Evolutionary conservation across 1,140 invertebrate species (phyloP).

Genomic region (Atta colombica): DNA sequence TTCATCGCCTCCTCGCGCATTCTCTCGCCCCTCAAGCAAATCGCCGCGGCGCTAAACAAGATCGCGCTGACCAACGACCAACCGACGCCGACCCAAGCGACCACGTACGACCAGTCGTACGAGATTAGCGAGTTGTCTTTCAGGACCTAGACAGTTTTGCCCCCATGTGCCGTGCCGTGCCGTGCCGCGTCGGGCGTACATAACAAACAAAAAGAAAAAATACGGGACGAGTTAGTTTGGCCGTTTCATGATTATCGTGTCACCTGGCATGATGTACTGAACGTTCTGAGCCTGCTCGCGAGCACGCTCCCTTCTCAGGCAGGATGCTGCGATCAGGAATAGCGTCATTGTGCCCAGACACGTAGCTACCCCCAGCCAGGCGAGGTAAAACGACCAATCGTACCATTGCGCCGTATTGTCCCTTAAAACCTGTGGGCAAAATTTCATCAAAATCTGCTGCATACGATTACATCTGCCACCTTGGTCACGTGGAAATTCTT

Average conservation of each 20-base stretch:
- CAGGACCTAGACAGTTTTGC: conserved; percentile 90
- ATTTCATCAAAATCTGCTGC: conserved; percentile 27
- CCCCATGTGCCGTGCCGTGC: conserved; percentile 54
- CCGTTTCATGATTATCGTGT: conserved; percentile 77
- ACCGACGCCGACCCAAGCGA: conserved; percentile 97
- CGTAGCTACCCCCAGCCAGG: conserved; percentile 93
- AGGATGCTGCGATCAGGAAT: conserved; percentile 93
- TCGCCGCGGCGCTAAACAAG: conserved; percentile 96
- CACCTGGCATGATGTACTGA: conserved; percentile 96
- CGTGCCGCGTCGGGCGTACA: conserved; percentile 52
- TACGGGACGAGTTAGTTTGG: conserved; percentile 79
- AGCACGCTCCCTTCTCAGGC: conserved; percentile 91
- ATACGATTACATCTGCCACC: background rate
- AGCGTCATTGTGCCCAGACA: conserved; percentile 91
- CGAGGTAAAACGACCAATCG: conserved; percentile 95
- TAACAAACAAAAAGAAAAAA: conserved; percentile 87
- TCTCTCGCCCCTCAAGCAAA: conserved; percentile 96
- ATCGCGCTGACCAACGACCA: conserved; percentile 95
- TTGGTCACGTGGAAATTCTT: background rate
- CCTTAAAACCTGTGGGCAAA: conserved; percentile 89
- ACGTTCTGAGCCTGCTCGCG: conserved; percentile 92
- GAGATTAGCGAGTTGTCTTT: conserved; percentile 94
- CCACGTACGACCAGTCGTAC: conserved; percentile 98
- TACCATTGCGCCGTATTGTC: conserved; percentile 90
- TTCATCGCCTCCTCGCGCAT: conserved; percentile 97